Conservation (phyloP, 2,888 invertebrate genomes). For the Schizaphis graminum region DNA sequence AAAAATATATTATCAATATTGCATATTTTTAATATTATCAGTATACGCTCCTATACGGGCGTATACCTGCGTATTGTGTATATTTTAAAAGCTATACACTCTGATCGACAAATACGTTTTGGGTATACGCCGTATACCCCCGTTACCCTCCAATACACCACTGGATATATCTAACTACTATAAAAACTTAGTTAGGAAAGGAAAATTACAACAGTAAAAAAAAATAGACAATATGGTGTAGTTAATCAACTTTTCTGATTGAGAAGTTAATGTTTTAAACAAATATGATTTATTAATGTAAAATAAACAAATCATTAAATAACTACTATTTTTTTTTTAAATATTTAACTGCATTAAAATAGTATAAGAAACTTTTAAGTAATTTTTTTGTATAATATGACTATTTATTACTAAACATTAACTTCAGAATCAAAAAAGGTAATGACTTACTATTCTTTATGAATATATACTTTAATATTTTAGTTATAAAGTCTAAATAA, state of each 20-base stretch:
- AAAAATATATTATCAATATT: too few relatives aligned
- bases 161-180: too few relatives aligned
- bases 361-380: background rate
- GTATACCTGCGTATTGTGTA: too few relatives aligned
- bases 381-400: background rate
- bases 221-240: background rate
- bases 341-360: too few relatives aligned
- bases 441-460: background rate
- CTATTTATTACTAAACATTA: background rate
- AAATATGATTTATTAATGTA: background rate
- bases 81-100: too few relatives aligned
- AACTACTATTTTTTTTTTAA: too few relatives aligned
- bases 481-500: background rate
- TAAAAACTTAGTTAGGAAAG: background rate
- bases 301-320: background rate
- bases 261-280: background rate
- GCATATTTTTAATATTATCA: too few relatives aligned
- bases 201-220: background rate
- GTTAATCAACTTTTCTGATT: background rate
- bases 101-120: too few relatives aligned
- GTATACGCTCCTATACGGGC: too few relatives aligned
- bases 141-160: too few relatives aligned
- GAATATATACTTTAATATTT: background rate
- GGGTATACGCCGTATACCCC: too few relatives aligned
- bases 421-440: background rate